phyloP scores from a whole-genome alignment of 2,797 vertebrate genomes.

The Malurus leucopterus region DNA sequence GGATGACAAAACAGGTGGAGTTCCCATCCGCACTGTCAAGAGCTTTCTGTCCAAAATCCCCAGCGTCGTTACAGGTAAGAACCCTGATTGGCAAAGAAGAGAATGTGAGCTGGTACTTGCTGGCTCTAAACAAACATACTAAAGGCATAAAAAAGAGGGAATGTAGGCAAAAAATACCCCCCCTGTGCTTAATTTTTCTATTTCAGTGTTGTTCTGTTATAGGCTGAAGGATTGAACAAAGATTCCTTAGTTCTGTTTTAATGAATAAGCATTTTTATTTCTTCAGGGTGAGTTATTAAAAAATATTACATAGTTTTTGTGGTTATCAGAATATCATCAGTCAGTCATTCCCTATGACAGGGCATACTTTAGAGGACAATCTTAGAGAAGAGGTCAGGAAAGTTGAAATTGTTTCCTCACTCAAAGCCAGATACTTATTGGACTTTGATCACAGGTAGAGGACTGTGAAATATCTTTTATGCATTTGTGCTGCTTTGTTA shows the following conservation, averaged over 20 bases:
- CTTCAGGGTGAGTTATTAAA: not conserved
- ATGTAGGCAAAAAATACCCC: accelerated
- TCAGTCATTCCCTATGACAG: not conserved
- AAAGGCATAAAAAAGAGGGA: not conserved
- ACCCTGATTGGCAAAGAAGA: not conserved
- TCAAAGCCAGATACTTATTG: not conserved
- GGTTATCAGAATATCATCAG: not conserved
- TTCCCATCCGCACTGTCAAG: slow-evolving; percentile 95
- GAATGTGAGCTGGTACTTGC: not conserved
- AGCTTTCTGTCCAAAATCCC: slow-evolving; percentile 99
- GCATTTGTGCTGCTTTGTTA: not conserved
- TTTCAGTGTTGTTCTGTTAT: not conserved
- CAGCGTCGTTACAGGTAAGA: slow-evolving; percentile 92
- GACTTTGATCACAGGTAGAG: not conserved
- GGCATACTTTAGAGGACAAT: not conserved
- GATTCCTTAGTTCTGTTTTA: not conserved
- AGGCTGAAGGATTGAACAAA: not conserved
- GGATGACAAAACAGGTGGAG: slow-evolving; percentile 92
- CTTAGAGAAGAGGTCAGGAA: not conserved
- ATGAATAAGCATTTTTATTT: not conserved
- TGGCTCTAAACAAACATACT: not conserved
- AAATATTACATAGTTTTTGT: not conserved
- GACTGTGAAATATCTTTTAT: not conserved
- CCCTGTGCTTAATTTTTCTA: not conserved
- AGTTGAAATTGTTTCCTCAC: not conserved